These are phyloP conservation scores for Spodoptera exigua DNA, from an alignment of 2,888 invertebrate genomes.

Conservation along the genomic window DNA sequence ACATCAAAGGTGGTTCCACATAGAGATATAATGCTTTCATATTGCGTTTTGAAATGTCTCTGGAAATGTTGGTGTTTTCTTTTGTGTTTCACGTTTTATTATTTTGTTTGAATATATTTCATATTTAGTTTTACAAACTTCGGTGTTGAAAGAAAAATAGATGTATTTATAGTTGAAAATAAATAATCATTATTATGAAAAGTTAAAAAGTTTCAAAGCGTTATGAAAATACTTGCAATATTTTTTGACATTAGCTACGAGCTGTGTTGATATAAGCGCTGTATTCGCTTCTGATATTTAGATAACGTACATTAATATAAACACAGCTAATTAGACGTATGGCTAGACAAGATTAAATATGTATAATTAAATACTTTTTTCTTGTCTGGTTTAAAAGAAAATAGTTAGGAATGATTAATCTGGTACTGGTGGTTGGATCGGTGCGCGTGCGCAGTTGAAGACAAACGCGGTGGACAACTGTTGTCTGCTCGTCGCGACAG, in stretches of 20 bases:
- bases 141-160: constrained; percentile 32
- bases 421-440: constrained; percentile 64
- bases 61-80: constrained; percentile 29
- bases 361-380: constrained; percentile 54
- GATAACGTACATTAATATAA: constrained; percentile 3
- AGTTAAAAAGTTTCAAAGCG: neutral
- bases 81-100: constrained; percentile 36
- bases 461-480: constrained; percentile 86
- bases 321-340: constrained; percentile 3
- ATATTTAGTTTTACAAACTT: constrained; percentile 32
- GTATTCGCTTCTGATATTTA: constrained; percentile 6
- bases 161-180: constrained; percentile 23
- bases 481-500: constrained; percentile 87
- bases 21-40: constrained; percentile 40
- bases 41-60: constrained; percentile 44
- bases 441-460: constrained; percentile 73
- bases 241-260: neutral
- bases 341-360: constrained; percentile 21
- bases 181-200: constrained; percentile 21
- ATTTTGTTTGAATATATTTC: constrained; percentile 25
- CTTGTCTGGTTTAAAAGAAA: constrained; percentile 65
- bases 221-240: neutral
- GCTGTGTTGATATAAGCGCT: too few relatives aligned
- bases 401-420: constrained; percentile 78
- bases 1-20: constrained; percentile 70